phyloP scores from a whole-genome alignment of 2,113 vertebrate genomes.

The Aegithalos caudatus region DNA sequence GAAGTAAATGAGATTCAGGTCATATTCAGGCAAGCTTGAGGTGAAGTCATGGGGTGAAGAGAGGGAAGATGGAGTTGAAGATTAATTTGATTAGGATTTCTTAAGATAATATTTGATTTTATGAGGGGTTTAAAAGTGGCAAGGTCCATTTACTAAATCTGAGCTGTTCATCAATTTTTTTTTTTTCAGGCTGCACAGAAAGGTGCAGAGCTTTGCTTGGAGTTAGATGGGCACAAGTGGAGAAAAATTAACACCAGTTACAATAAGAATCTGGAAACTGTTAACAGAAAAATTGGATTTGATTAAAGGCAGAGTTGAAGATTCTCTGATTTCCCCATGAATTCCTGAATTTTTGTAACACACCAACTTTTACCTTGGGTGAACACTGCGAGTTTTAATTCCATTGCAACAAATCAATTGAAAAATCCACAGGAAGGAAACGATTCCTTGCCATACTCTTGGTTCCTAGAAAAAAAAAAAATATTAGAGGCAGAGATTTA shows the following conservation, averaged over 20 bases:
- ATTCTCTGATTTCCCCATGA: background rate
- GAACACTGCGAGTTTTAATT: background rate
- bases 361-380: background rate
- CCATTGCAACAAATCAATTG: background rate
- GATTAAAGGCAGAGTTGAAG: constrained; percentile 31
- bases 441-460: background rate
- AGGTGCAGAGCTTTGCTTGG: background rate
- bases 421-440: background rate
- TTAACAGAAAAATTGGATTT: constrained; percentile 14
- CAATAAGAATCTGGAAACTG: constrained; percentile 43
- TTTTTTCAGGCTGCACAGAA: background rate
- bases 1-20: constrained; percentile 71
- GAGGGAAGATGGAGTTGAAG: constrained; percentile 71
- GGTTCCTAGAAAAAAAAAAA: background rate
- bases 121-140: constrained; percentile 61
- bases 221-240: background rate
- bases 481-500: background rate
- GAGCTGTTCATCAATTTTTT: background rate
- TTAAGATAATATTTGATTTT: constrained; percentile 82
- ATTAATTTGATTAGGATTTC: constrained; percentile 80
- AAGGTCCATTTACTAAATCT: constrained; percentile 26
- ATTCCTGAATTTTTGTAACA: background rate
- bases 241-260: constrained; percentile 58
- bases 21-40: constrained; percentile 56
- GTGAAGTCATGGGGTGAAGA: constrained; percentile 73